Percentiles rank a stretch among this genome's conserved stretches.
Conservation (phyloP, 2,113 vertebrate genomes). For the Machaerirhynchus nigripectus region DNA sequence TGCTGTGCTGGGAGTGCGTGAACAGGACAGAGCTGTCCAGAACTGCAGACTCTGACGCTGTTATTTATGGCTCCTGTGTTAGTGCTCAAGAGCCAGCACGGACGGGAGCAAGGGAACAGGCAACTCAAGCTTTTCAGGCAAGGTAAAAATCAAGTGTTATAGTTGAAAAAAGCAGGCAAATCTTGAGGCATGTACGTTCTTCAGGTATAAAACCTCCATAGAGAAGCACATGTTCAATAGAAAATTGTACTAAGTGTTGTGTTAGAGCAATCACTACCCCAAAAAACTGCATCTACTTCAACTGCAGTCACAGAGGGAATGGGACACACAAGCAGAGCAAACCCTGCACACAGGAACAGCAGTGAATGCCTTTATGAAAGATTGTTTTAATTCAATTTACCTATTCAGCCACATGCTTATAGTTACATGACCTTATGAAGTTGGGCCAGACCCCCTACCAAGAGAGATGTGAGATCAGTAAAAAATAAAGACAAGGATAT, state of each 20-base stretch:
- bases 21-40: slow-evolving; percentile 17
- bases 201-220: neutral
- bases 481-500: neutral
- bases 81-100: neutral
- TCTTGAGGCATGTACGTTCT: neutral
- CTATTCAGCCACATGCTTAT: neutral
- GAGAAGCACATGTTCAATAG: neutral
- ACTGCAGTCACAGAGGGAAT: neutral
- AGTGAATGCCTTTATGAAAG: neutral
- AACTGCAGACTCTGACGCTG: neutral
- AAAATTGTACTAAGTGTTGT: neutral
- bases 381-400: neutral
- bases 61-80: neutral
- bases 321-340: neutral
- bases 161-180: neutral
- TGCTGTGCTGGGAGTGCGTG: neutral
- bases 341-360: neutral
- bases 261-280: neutral
- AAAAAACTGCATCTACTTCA: neutral
- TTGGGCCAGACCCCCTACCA: neutral
- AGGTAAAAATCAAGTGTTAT: neutral
- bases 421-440: accelerated
- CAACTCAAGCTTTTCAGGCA: neutral
- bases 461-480: neutral
- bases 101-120: neutral